Conservation (phyloP, 1,140 invertebrate species). For the Caenorhabditis briggsae region DNA sequence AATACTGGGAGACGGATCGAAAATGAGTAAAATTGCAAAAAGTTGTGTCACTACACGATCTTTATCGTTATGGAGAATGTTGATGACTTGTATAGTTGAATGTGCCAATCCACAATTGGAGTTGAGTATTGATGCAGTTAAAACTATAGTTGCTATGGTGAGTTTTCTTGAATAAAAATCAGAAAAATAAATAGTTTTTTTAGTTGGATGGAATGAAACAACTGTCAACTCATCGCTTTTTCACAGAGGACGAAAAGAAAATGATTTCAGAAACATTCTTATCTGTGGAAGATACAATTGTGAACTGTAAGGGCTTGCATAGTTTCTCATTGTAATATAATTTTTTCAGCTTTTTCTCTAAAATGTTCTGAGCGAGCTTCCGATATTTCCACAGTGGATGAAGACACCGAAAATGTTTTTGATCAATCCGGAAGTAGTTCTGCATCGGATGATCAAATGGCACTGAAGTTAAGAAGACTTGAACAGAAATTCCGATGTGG, state of each 20-base stretch:
- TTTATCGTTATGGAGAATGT: conserved; percentile 62
- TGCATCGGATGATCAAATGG: conserved; percentile 14
- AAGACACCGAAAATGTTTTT: conserved; percentile 27
- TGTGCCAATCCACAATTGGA: conserved; percentile 59
- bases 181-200: neutral
- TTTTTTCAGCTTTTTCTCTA: conserved; percentile 1
- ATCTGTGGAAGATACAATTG: conserved; percentile 33
- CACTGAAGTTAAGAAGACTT: conserved; percentile 9
- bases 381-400: conserved; percentile 10
- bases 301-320: neutral
- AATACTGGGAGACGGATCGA: conserved; percentile 38
- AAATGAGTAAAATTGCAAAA: conserved; percentile 26
- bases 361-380: conserved; percentile 39
- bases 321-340: neutral
- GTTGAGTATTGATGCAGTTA: conserved; percentile 56
- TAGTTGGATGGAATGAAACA: conserved; percentile 40
- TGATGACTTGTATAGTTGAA: conserved; percentile 61
- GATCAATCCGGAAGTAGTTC: conserved; percentile 11
- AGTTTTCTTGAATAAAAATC: neutral
- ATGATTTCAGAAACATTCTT: neutral
- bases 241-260: conserved; percentile 21
- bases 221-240: conserved; percentile 5
- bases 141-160: conserved; percentile 51
- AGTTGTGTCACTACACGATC: conserved; percentile 10
- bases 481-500: conserved; percentile 21